phyloP scores from a whole-genome alignment of 2,113 vertebrate genomes.

The Salvator merianae region DNA sequence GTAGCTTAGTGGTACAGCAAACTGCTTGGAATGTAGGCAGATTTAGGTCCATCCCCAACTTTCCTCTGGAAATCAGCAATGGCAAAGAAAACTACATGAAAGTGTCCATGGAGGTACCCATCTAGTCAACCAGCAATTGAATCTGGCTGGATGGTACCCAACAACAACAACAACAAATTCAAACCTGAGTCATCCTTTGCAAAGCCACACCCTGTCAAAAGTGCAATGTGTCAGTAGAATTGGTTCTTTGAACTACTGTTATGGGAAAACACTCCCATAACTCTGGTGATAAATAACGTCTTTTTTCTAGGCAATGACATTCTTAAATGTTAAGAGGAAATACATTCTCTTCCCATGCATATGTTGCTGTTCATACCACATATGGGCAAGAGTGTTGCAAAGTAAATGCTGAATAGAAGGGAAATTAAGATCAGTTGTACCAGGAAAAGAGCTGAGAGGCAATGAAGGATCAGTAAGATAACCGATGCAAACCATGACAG shows the following conservation, averaged over 20 bases:
- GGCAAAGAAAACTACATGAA: too few species aligned
- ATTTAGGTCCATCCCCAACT: too few species aligned
- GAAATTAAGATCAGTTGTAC: constrained; percentile 57
- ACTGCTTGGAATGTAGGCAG: too few species aligned
- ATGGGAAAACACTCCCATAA: background rate
- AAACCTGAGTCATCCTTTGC: background rate
- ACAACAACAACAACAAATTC: too few species aligned
- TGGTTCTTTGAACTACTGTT: background rate
- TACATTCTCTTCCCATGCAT: background rate
- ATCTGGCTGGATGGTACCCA: too few species aligned
- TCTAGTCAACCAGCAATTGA: too few species aligned
- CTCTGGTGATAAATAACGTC: background rate
- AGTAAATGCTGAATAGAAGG: background rate
- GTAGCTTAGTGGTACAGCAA: too few species aligned
- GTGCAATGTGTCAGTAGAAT: fast-evolving
- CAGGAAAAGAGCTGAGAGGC: constrained; percentile 80
- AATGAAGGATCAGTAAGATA: constrained; percentile 70
- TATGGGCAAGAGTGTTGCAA: background rate
- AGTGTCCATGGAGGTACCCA: too few species aligned
- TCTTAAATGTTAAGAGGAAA: background rate
- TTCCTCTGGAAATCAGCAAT: too few species aligned
- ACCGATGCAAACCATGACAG: constrained; percentile 85
- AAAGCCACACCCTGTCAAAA: background rate
- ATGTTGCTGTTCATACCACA: background rate
- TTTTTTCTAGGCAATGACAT: too few species aligned